Percentiles rank a stretch among this genome's conserved stretches.
Evolutionary conservation across 2,113 vertebrate species (phyloP).

Genomic region (Fulmarus glacialis): DNA sequence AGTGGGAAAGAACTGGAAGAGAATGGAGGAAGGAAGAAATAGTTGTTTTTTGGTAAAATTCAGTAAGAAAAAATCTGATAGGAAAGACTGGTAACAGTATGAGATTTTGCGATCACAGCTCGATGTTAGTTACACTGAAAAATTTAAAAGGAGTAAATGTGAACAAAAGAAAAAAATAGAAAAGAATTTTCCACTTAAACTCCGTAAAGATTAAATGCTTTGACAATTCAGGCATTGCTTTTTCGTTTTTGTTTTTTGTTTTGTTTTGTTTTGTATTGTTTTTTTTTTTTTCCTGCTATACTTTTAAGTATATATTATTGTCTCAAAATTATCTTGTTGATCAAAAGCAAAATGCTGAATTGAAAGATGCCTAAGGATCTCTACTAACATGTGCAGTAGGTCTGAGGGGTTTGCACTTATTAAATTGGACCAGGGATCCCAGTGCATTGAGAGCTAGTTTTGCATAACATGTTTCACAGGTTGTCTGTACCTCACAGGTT

Average conservation of each 20-base stretch:
- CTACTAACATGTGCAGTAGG: not conserved
- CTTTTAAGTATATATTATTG: not conserved
- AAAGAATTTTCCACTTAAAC: not conserved
- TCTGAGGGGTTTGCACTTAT: not conserved
- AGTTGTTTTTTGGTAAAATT: not conserved
- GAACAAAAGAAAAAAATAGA: not conserved
- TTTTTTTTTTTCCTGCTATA: not conserved
- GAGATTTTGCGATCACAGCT: not conserved
- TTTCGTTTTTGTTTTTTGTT: not conserved
- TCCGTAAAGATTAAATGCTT: not conserved
- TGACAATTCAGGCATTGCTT: not conserved
- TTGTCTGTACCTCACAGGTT: not conserved
- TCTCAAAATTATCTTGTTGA: not conserved
- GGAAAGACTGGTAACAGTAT: not conserved
- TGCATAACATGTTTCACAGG: not conserved
- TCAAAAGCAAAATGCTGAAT: not conserved
- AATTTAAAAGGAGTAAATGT: not conserved
- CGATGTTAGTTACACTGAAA: not conserved
- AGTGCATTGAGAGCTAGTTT: not conserved
- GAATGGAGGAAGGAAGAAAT: not conserved
- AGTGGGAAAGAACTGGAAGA: not conserved
- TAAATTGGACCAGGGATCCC: not conserved
- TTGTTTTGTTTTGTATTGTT: too few species aligned
- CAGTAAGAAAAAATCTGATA: not conserved
- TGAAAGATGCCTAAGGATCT: not conserved